Base-by-base conservation (phyloP, 2,113 vertebrate species). In the Chrysemys picta region DNA sequence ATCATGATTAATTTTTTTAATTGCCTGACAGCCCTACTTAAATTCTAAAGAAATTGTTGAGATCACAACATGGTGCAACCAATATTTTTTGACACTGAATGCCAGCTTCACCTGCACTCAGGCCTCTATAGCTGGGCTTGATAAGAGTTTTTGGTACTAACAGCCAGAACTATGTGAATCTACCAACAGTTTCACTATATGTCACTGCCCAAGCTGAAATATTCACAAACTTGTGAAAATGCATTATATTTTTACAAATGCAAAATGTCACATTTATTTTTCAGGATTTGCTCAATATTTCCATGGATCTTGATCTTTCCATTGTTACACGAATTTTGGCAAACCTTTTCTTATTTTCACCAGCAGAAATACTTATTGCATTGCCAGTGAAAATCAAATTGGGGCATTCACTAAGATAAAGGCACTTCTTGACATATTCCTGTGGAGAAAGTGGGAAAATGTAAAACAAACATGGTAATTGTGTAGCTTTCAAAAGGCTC, bases 341-440 rank as follows among this genome's bases (percentile, higher is more conserved):
- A 91, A 84, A 88, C n/a, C 5, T 91, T 84, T 85, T 10, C 53
- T 62, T 53, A 88, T 84, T 93, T 91, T 38, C 81, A 95, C 79
- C 59, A 90, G 84, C 87, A 97, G 72, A 85, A 95, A 81, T 49
- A 96, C 79, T 95, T 96, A 82, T 94, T 50, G 92, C 82, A 85
- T 2, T n/a, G 72, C 85, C 89, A n/a, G 1, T 50, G 22, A 96
- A 82, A 95, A 65, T 45, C 86, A 47, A 93, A 91, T 38, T 45
- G 35, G 91, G 59, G 47, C 78, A 83, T 87, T 92, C 38, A 92
- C 56, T 89, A 89, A 95, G 42, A 80, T 22, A 80, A 97, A 97
- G 96, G 97, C 97, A 98, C 96, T 96, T 96, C 87, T 95, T 95
- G 57, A 97, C 84, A 88, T 54, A 54, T 72, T 95, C 31, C 49